Conservation (phyloP, 2,888 invertebrate species). For the Actias luna region DNA sequence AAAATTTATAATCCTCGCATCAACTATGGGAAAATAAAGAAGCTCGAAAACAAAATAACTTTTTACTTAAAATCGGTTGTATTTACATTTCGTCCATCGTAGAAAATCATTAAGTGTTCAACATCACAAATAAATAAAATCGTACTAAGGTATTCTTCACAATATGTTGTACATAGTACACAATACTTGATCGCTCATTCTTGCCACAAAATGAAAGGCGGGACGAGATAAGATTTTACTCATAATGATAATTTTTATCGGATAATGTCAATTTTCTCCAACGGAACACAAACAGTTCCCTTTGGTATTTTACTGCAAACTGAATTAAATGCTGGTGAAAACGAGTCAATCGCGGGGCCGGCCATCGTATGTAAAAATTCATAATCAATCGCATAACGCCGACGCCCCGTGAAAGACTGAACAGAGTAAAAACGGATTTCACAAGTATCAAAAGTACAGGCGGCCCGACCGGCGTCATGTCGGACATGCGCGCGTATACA, state of each 20-base stretch:
- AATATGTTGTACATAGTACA: constrained; percentile 70
- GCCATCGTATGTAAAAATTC: constrained; percentile 15
- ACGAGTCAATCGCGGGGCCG: constrained; percentile 42
- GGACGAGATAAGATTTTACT: constrained; percentile 65
- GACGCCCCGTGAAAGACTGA: constrained; percentile 53
- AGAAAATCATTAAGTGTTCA: constrained; percentile 79
- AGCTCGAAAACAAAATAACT: constrained; percentile 78
- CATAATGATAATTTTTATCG: constrained; percentile 60
- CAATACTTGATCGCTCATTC: constrained; percentile 73
- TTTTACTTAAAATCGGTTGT: constrained; percentile 82
- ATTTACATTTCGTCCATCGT: constrained; percentile 82
- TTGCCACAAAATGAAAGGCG: constrained; percentile 75
- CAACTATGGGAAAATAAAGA: constrained; percentile 67
- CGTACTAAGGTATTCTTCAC: constrained; percentile 78
- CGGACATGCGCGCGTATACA: constrained; percentile 45
- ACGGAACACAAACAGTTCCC: constrained; percentile 45
- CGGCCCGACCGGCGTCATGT: constrained; percentile 45
- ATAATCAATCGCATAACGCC: constrained; percentile 35
- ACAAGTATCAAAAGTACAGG: constrained; percentile 59
- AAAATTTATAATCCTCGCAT: background rate
- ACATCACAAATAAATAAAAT: constrained; percentile 82
- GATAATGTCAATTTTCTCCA: constrained; percentile 63
- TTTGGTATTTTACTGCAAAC: constrained; percentile 63
- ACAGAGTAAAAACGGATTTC: constrained; percentile 53
- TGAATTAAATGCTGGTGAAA: constrained; percentile 64